These are phyloP conservation scores for Oegoconia quadripuncta DNA, from an alignment of 2,888 invertebrate species.

Conservation along the genomic window DNA sequence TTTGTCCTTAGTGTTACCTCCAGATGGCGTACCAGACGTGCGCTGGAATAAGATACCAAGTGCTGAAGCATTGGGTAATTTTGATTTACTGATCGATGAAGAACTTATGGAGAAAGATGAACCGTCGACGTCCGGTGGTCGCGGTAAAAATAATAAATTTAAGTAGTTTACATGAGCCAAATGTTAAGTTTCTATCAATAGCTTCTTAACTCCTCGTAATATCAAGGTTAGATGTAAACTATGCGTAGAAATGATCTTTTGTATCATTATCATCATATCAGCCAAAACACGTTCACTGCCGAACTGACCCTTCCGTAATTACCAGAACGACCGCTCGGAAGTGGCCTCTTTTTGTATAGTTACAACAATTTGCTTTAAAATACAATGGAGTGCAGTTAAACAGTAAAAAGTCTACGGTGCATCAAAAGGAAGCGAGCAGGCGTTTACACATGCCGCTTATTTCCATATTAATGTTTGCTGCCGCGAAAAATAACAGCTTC, in stretches of 20 bases:
- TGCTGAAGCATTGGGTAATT: slow-evolving; percentile 88
- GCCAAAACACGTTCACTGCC: too few species aligned
- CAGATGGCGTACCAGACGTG: slow-evolving; percentile 92
- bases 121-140: slow-evolving; percentile 32
- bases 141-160: slow-evolving; percentile 23
- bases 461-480: slow-evolving; percentile 55
- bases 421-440: slow-evolving; percentile 36
- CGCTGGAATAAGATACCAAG: slow-evolving; percentile 91
- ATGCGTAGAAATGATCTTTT: too few species aligned
- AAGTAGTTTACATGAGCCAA: not conserved
- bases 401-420: slow-evolving; percentile 23
- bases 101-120: slow-evolving; percentile 86
- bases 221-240: too few species aligned
- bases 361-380: too few species aligned
- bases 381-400: slow-evolving; percentile 11
- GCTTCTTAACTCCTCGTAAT: too few species aligned
- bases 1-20: slow-evolving; percentile 92
- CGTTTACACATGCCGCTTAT: slow-evolving; percentile 39
- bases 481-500: slow-evolving; percentile 31
- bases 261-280: too few species aligned
- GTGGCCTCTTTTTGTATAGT: too few species aligned
- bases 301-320: too few species aligned
- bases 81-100: slow-evolving; percentile 91
- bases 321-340: too few species aligned
- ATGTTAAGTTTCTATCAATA: too few species aligned